Conservation (phyloP, 2,113 vertebrate genomes). For the Tychaedon coryphoeus region DNA sequence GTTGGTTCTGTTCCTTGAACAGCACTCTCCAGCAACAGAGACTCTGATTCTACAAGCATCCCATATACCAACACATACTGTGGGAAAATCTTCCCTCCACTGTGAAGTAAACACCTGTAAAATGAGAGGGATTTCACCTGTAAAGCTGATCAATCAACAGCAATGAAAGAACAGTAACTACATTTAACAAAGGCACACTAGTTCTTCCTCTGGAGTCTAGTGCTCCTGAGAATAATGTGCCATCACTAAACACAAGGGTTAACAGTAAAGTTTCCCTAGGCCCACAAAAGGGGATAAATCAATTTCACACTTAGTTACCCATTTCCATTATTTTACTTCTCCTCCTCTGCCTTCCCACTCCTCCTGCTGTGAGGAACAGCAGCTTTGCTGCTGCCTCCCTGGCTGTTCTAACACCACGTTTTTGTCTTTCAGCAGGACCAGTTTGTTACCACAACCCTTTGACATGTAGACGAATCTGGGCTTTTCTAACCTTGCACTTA, state of each 20-base stretch:
- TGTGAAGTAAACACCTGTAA: conserved; percentile 88
- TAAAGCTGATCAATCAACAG: background rate
- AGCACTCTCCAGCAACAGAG: conserved; percentile 86
- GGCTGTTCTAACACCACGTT: background rate
- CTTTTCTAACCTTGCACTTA: background rate
- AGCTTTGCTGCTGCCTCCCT: background rate
- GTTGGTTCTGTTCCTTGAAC: conserved; percentile 92
- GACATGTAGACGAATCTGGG: rapidly evolving
- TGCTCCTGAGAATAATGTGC: background rate
- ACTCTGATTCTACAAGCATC: conserved; percentile 88
- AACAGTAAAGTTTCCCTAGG: background rate
- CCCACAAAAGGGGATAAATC: background rate
- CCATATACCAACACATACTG: conserved; percentile 87
- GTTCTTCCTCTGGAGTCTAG: background rate
- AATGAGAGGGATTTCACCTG: background rate
- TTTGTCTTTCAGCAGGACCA: background rate
- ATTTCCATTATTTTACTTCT: background rate
- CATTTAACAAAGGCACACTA: background rate
- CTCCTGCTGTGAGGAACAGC: background rate
- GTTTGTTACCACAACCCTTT: background rate
- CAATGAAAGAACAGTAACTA: background rate
- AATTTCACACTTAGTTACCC: background rate
- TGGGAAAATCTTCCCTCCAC: conserved; percentile 91
- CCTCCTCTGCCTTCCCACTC: background rate
- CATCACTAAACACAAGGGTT: background rate